Base-by-base conservation (phyloP, 2,797 vertebrate species). In the Echiichthys vipera region DNA sequence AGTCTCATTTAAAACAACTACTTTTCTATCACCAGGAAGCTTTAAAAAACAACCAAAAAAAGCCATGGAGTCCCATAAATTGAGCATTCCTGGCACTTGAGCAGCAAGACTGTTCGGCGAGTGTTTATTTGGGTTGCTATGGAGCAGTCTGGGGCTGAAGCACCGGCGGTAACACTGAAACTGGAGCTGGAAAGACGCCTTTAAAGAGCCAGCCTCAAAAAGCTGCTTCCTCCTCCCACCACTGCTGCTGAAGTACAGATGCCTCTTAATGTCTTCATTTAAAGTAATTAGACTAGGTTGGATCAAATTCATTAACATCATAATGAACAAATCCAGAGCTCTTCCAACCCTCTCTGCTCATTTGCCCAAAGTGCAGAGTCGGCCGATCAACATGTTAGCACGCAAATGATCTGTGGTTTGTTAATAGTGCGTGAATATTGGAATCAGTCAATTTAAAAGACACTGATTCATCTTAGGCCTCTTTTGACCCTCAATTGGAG, bases 111-210 rank as follows among this genome's bases (percentile, higher is more conserved):
- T 71, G 75, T 76, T 85, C n/a, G 1, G 76, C 71, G 62, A 83
- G 80, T 94, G 90, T 94, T 94, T 94, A 88, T 92, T 92, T 92
- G 78, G 72, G 93, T 94, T 93, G 88, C 93, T 87, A 94, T 88
- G 93, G 87, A 73, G 86, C 79, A 47, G 88, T 83, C 83, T 91
- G 87, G 63, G 89, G 91, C 86, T 82, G 43, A 78, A 71, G 77
- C 66, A 36, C 78, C 30, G 71, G 68, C 61, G 59, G 77, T 81
- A 59, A 84, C 30, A 30, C 43, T 88, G 87, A 85, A 92, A 91
- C 78, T 61, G 74, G 77, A 93, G 84, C 84, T 77, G 77, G 85
- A 77, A n/a, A 78, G 81, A 74, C 42, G 71, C 64, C 81, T 87
- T 74, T 63, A 75, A 71, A 83, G 74, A 79, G 82, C 66, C 45